These are phyloP conservation scores for Trematomus bernacchii DNA, from an alignment of 2,797 vertebrate species.

Conservation along the genomic window DNA sequence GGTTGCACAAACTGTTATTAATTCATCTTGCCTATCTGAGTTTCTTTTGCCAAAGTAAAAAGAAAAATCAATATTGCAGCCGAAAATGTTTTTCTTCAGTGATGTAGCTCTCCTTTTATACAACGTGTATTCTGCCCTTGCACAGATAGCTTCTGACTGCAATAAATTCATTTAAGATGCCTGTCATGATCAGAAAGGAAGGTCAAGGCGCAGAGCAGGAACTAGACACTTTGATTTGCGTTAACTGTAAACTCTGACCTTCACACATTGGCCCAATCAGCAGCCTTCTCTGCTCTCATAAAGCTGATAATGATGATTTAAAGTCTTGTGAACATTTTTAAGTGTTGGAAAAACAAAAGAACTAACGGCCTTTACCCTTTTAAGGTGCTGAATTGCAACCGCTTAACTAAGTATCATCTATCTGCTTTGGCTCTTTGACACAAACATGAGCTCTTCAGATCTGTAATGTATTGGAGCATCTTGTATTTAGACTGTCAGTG, in stretches of 20 bases:
- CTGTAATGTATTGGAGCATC: neutral
- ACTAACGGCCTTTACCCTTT: neutral
- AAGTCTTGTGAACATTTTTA: constrained; percentile 6
- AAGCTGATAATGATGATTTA: constrained; percentile 12
- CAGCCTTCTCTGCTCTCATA: neutral
- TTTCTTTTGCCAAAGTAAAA: constrained; percentile 1
- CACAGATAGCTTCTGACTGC: neutral
- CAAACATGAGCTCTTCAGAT: neutral
- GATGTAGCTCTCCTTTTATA: neutral
- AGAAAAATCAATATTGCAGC: neutral
- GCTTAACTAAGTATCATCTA: neutral
- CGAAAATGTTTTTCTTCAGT: neutral
- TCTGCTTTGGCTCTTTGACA: neutral
- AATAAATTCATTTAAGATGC: constrained; percentile 15
- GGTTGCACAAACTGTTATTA: neutral
- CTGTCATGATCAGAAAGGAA: constrained; percentile 24
- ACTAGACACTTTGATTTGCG: constrained; percentile 31
- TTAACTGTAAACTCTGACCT: constrained; percentile 37
- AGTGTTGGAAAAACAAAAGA: neutral
- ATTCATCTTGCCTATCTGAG: constrained; percentile 2
- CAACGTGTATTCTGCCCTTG: neutral
- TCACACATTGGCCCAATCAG: neutral
- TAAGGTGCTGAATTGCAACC: neutral
- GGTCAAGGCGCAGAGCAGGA: constrained; percentile 17
- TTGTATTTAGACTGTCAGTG: neutral